A percentile compares a stretch with the other conserved stretches of the same genome.
Evolutionary conservation across 2,888 invertebrate species (phyloP).

Genomic region (Chironomus riparius): DNA sequence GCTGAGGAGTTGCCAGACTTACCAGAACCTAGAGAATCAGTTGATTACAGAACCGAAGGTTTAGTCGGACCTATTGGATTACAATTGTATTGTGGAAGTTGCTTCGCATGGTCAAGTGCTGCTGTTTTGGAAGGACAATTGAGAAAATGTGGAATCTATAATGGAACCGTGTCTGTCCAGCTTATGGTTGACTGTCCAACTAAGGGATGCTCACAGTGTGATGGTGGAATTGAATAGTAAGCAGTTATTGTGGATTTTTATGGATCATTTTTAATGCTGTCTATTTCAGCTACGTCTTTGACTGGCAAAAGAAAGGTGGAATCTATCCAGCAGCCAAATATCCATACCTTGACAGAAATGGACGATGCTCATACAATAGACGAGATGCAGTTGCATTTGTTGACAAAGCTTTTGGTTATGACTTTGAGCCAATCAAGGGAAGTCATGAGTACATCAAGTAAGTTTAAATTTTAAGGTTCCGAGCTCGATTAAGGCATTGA

Average conservation of each 20-base stretch:
- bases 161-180: not conserved
- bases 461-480: not conserved
- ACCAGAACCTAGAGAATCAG: slow-evolving; percentile 26
- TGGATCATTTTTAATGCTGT: no score
- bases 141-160: not conserved
- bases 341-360: not conserved
- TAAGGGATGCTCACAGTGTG: not conserved
- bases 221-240: not conserved
- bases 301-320: not conserved
- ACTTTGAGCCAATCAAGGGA: not conserved
- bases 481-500: no score
- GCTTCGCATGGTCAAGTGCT: slow-evolving; percentile 31
- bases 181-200: not conserved
- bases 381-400: not conserved
- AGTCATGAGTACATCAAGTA: not conserved
- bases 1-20: slow-evolving; percentile 26
- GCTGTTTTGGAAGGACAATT: slow-evolving; percentile 31
- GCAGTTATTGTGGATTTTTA: not conserved
- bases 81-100: slow-evolving; percentile 24
- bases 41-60: slow-evolving; percentile 27
- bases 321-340: not conserved
- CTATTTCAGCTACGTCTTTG: not conserved
- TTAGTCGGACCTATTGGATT: slow-evolving; percentile 14
- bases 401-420: not conserved
- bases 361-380: not conserved